phyloP scores from a whole-genome alignment of 2,888 invertebrate genomes.

The Nephrotoma appendiculata region DNA sequence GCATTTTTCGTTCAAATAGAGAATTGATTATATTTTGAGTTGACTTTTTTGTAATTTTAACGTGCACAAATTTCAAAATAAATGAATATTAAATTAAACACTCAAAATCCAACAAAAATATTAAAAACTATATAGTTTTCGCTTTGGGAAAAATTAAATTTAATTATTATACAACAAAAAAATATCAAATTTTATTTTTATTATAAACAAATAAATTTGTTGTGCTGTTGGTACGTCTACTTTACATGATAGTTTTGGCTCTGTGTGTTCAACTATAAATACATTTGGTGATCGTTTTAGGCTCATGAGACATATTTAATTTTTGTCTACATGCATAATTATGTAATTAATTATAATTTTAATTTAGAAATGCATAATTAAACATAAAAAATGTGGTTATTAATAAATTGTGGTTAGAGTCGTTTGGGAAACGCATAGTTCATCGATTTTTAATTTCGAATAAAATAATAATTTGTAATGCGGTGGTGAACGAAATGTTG shows the following conservation, averaged over 20 bases:
- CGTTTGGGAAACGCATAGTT: too few relatives aligned
- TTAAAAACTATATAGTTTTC: neutral
- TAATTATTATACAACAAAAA: neutral
- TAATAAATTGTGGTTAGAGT: neutral
- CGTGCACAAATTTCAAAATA: neutral
- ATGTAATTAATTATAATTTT: neutral
- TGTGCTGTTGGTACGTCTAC: neutral
- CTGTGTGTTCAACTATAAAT: neutral
- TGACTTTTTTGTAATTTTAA: neutral
- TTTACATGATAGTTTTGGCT: neutral
- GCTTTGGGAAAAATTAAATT: neutral
- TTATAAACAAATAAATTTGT: neutral
- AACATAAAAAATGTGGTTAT: neutral
- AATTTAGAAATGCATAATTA: neutral
- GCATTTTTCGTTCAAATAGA: neutral
- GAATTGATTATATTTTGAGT: neutral
- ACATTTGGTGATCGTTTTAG: neutral
- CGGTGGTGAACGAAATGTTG: too few relatives aligned
- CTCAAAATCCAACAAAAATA: neutral
- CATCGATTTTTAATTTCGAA: too few relatives aligned
- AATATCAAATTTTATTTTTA: neutral
- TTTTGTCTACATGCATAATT: neutral
- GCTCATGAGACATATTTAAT: neutral
- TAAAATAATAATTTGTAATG: too few relatives aligned
- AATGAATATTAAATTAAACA: neutral